Percentiles rank a stretch among this genome's conserved stretches.
Evolutionary conservation across 2,797 vertebrate genomes (phyloP).

Genomic region (Sandelia bainsii): DNA sequence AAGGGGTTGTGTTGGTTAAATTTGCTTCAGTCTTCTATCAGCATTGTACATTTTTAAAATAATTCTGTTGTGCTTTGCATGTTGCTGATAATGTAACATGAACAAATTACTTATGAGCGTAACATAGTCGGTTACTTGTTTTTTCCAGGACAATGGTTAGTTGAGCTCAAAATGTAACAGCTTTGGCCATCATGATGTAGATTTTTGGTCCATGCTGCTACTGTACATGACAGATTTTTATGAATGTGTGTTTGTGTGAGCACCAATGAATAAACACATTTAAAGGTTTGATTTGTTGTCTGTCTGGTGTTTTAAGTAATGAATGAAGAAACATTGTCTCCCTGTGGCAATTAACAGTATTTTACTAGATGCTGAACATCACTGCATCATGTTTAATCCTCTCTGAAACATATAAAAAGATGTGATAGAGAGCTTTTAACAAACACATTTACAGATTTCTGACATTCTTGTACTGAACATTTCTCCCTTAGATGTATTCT

Average conservation of each 20-base stretch:
- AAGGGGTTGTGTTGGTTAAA: slow-evolving; percentile 38
- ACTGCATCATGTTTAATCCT: slow-evolving; percentile 16
- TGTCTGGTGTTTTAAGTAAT: slow-evolving; percentile 18
- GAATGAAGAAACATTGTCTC: not conserved
- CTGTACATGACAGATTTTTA: slow-evolving; percentile 65
- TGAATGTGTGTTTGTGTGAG: slow-evolving; percentile 74
- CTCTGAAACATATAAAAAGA: slow-evolving; percentile 42
- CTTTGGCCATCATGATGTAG: slow-evolving; percentile 49
- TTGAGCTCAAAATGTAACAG: slow-evolving; percentile 57
- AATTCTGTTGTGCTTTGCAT: slow-evolving; percentile 78
- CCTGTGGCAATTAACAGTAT: not conserved
- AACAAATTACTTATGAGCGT: slow-evolving; percentile 77
- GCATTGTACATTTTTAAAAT: slow-evolving; percentile 73
- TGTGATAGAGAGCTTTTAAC: not conserved
- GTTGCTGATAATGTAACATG: slow-evolving; percentile 82
- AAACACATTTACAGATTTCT: slow-evolving; percentile 50
- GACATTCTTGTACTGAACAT: slow-evolving; percentile 5
- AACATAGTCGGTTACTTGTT: slow-evolving; percentile 46
- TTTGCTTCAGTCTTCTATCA: slow-evolving; percentile 61
- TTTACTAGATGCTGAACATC: slow-evolving; percentile 8
- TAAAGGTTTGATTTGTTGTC: slow-evolving; percentile 38
- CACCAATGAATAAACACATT: slow-evolving; percentile 77
- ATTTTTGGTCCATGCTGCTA: slow-evolving; percentile 64
- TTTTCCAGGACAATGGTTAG: slow-evolving; percentile 68
- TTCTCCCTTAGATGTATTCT: not conserved